Conservation (phyloP, 2,797 vertebrate species). For the Diplodus sargus region DNA sequence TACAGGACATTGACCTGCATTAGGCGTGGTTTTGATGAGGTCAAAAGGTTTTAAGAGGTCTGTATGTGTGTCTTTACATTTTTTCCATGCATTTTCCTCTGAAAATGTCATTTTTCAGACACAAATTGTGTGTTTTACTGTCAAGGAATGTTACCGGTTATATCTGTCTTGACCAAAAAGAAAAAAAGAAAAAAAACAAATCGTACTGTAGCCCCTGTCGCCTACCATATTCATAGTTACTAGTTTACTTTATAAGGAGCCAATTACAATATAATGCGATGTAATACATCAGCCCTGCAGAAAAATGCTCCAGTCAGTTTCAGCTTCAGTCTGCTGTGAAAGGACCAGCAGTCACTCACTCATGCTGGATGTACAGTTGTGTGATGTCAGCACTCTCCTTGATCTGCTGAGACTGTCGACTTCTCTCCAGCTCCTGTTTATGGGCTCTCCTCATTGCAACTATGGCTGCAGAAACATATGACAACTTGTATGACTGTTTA, state of each 20-base stretch:
- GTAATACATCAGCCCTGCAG: background rate
- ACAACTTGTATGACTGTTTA: background rate
- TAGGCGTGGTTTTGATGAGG: background rate
- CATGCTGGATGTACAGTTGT: conserved; percentile 86
- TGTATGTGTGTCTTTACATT: background rate
- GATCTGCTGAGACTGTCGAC: conserved; percentile 86
- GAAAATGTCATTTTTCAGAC: background rate
- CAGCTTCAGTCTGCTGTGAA: background rate
- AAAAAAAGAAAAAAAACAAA: background rate
- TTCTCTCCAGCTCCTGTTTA: conserved; percentile 92
- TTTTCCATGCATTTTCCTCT: background rate
- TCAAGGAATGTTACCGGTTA: background rate
- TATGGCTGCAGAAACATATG: conserved; percentile 83
- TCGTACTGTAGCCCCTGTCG: background rate
- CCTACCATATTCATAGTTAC: background rate
- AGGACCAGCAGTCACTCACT: conserved; percentile 82
- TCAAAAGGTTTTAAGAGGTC: background rate
- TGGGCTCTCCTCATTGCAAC: conserved; percentile 95
- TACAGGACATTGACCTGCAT: no score
- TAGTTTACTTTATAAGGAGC: background rate
- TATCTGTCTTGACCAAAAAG: background rate
- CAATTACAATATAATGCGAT: background rate
- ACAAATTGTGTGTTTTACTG: background rate
- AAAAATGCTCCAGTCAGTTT: background rate
- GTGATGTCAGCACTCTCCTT: conserved; percentile 87